These are phyloP conservation scores for Drosophila lacteicornis DNA, from an alignment of 1,140 invertebrate species.

Conservation along the genomic window DNA sequence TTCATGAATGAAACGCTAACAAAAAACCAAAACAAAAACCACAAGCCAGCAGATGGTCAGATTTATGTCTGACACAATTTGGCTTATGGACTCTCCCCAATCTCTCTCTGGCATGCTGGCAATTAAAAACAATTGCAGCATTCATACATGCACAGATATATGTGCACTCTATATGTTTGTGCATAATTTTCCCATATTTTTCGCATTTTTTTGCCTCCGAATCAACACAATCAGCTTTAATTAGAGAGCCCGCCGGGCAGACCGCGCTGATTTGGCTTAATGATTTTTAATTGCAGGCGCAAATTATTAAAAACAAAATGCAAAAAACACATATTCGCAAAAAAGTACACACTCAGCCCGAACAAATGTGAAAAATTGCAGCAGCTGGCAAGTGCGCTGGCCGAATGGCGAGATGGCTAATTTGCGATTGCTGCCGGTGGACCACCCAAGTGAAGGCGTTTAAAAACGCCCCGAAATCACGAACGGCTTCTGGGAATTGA, in stretches of 20 bases:
- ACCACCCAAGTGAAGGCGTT: slow-evolving; percentile 48
- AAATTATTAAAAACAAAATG: slow-evolving; percentile 48
- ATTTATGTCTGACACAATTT: slow-evolving; percentile 53
- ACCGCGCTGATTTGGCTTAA: slow-evolving; percentile 76
- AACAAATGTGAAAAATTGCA: slow-evolving; percentile 46
- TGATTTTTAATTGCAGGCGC: slow-evolving; percentile 73
- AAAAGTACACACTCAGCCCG: slow-evolving; percentile 3
- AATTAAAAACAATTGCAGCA: slow-evolving; percentile 77
- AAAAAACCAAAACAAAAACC: slow-evolving; percentile 26
- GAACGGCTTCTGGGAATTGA: not conserved
- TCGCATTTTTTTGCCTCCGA: slow-evolving; percentile 36
- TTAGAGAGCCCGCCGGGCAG: slow-evolving; percentile 64
- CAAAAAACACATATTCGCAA: slow-evolving; percentile 13
- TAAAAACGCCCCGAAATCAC: slow-evolving; percentile 20
- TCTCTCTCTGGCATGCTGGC: slow-evolving; percentile 23
- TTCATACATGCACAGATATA: slow-evolving; percentile 34
- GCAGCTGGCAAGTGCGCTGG: slow-evolving; percentile 31
- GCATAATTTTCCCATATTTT: slow-evolving; percentile 46
- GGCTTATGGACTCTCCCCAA: slow-evolving; percentile 31
- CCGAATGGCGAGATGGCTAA: slow-evolving; percentile 7
- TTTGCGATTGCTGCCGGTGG: slow-evolving; percentile 23
- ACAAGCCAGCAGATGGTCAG: slow-evolving; percentile 51
- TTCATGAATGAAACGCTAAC: slow-evolving; percentile 65
- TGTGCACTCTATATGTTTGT: slow-evolving; percentile 2
- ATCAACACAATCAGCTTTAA: slow-evolving; percentile 74